A percentile compares a stretch with the other conserved stretches of the same genome.
Conservation (phyloP, 2,113 vertebrate genomes). For the Chloropsis cyanopogon region DNA sequence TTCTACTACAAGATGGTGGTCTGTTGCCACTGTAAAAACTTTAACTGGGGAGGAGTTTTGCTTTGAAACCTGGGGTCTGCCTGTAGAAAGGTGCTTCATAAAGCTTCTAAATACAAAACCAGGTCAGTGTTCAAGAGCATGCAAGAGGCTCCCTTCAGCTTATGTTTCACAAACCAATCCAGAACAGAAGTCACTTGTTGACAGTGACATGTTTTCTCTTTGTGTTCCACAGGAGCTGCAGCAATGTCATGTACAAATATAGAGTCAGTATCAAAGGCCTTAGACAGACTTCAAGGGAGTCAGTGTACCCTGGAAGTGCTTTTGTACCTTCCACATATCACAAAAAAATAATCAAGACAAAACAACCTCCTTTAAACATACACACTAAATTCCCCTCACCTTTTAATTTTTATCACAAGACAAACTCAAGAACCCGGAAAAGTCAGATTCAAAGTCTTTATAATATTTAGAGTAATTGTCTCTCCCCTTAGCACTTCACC, state of each 20-base stretch:
- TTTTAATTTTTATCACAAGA: background rate
- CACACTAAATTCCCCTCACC: background rate
- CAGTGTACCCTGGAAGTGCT: background rate
- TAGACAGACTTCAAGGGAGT: background rate
- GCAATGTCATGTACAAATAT: background rate
- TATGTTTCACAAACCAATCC: background rate
- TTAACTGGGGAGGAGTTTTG: background rate
- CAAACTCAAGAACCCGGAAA: background rate
- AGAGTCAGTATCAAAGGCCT: background rate
- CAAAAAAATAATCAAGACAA: background rate
- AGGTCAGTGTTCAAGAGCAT: background rate
- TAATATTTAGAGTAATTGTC: background rate
- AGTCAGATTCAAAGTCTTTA: background rate
- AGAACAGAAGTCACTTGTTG: background rate
- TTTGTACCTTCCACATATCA: background rate
- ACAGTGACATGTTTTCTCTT: background rate
- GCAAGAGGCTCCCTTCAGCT: background rate
- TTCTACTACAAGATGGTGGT: no score
- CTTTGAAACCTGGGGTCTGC: background rate
- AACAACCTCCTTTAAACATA: background rate
- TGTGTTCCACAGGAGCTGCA: background rate
- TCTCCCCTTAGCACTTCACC: background rate
- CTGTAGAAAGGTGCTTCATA: background rate
- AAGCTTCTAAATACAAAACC: background rate
- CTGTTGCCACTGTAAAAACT: background rate